phyloP scores from a whole-genome alignment of 2,888 invertebrate genomes.

The Drosophila koepferae region DNA sequence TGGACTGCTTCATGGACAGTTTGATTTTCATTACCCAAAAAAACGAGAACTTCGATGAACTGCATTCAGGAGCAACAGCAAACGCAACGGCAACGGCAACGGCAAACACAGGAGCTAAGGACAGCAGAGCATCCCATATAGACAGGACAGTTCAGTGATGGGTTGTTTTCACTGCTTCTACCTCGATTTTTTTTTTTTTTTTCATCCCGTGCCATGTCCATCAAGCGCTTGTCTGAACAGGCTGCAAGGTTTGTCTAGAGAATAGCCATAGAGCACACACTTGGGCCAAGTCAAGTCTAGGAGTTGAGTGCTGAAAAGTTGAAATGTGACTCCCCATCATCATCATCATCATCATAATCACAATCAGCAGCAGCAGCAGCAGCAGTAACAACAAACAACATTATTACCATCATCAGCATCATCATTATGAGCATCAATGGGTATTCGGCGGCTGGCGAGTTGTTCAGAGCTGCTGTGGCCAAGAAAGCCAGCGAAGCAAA shows the following conservation, averaged over 20 bases:
- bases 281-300: constrained; percentile 26
- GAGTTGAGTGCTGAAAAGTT: constrained; percentile 11
- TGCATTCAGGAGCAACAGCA: constrained; percentile 36
- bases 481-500: constrained; percentile 78
- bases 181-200: neutral
- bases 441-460: constrained; percentile 29
- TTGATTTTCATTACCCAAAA: constrained; percentile 61
- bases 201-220: constrained; percentile 3
- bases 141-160: constrained; percentile 16
- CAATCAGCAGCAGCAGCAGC: neutral
- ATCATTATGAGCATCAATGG: constrained; percentile 18
- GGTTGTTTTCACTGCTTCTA: constrained; percentile 10
- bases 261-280: constrained; percentile 31
- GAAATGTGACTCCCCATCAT: constrained; percentile 29
- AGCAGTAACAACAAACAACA: neutral
- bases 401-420: neutral
- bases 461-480: constrained; percentile 54
- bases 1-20: constrained; percentile 33
- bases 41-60: constrained; percentile 34
- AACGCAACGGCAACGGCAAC: constrained; percentile 23
- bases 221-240: constrained; percentile 6
- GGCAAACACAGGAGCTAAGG: constrained; percentile 19
- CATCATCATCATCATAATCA: neutral
- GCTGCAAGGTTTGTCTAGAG: constrained; percentile 5
- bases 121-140: neutral